A percentile compares a stretch with the other conserved stretches of the same genome.
Conservation (phyloP, 2,113 vertebrate genomes). For the Myxocyprinus asiaticus region DNA sequence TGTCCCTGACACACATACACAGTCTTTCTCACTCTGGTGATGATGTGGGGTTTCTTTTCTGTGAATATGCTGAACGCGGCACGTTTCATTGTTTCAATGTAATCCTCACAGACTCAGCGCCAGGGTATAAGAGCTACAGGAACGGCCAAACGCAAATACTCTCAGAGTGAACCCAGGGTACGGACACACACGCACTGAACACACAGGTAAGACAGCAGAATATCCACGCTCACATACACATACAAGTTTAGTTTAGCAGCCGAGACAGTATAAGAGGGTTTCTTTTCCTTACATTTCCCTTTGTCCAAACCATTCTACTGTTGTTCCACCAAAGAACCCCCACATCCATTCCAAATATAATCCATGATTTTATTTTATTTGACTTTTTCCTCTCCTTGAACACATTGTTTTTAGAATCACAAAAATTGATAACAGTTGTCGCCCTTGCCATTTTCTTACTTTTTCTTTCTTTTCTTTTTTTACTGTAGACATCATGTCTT, state of each 20-base stretch:
- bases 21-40: slow-evolving; percentile 49
- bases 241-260: not conserved
- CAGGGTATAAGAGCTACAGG: slow-evolving; percentile 76
- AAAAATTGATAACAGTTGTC: too few species aligned
- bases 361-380: too few species aligned
- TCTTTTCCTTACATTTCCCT: too few species aligned
- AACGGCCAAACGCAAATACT: slow-evolving; percentile 66
- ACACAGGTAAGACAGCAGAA: slow-evolving; percentile 39
- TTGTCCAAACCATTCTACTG: too few species aligned
- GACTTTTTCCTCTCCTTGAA: too few species aligned
- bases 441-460: not conserved
- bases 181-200: slow-evolving; percentile 66
- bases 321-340: too few species aligned
- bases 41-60: slow-evolving; percentile 74
- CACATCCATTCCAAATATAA: too few species aligned
- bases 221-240: slow-evolving; percentile 63
- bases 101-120: slow-evolving; percentile 73
- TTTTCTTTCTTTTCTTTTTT: slow-evolving; percentile 19
- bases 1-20: slow-evolving; percentile 16
- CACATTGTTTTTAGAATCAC: too few species aligned
- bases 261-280: too few species aligned
- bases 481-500: slow-evolving; percentile 74
- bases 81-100: slow-evolving; percentile 70
- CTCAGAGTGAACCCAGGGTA: slow-evolving; percentile 67
- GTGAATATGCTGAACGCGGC: slow-evolving; percentile 69